These are phyloP conservation scores for Syrrhaptes paradoxus DNA, from an alignment of 2,113 vertebrate genomes.

Conservation along the genomic window DNA sequence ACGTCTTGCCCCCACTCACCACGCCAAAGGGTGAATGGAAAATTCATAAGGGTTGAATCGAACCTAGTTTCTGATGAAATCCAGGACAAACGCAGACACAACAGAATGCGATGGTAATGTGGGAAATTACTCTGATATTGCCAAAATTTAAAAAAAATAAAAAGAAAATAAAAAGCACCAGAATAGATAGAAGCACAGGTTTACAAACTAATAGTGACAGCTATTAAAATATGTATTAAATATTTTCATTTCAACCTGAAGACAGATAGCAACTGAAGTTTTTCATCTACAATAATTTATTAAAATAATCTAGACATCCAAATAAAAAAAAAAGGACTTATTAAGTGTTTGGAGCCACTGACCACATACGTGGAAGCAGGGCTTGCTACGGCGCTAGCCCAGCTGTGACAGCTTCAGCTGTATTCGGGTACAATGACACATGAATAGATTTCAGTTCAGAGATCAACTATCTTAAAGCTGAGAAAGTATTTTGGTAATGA, in stretches of 20 bases:
- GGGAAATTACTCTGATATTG: not conserved
- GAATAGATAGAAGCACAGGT: not conserved
- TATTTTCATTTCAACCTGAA: not conserved
- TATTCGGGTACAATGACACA: not conserved
- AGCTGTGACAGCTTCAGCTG: not conserved
- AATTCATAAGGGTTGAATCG: not conserved
- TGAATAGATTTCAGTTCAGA: not conserved
- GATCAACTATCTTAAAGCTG: not conserved
- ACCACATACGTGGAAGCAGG: not conserved
- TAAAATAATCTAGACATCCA: not conserved
- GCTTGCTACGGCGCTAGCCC: not conserved
- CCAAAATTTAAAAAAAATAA: no score
- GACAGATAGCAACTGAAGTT: not conserved
- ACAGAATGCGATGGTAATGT: accelerated
- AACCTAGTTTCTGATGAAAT: not conserved
- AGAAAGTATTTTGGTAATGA: not conserved
- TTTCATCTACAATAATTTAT: not conserved
- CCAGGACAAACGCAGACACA: not conserved
- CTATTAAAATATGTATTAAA: not conserved
- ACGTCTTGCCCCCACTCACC: accelerated
- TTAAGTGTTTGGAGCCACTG: not conserved
- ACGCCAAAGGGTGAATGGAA: not conserved
- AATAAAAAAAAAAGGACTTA: not conserved
- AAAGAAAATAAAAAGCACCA: not conserved
- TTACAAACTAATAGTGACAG: not conserved